Evolutionary conservation across 2,888 invertebrate genomes (phyloP), one percentile per base, ranked within the genome.

Genomic region (Dolichomitus sp.): DNA sequence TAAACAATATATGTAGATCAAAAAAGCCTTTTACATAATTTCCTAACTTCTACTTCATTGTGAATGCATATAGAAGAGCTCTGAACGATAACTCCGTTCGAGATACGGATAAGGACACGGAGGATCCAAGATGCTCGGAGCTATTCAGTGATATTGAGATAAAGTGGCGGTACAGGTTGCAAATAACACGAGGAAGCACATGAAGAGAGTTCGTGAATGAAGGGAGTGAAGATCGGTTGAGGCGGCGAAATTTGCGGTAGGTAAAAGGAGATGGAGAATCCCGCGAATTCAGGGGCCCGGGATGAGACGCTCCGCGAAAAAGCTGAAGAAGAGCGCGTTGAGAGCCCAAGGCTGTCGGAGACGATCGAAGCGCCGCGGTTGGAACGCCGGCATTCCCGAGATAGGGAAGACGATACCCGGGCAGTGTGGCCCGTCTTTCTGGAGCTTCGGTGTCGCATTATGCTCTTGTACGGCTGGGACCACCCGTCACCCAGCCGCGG

Each of bases 401-500:
- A 79, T 82, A 57, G 82, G 61, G 65, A 82, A 82, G 82, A 65
- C 66, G 82, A 82, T 82, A 79, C 75, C 63, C 65, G 17, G 65
- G 48, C 48, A 33, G 78, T 66, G 70, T 74, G 74, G 70, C 50
- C 63, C 59, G 70, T 75, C 70, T 72, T 75, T 79, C 70, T 63
- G 73, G 65, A 78, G 74, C 74, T 78, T 75, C 77, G 70, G 70
- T 82, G 82, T 75, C 82, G 82, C 66, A 79, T 79, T 75, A 79
- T 75, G 52, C 52, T 73, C 61, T 61, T 30, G 42, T 68, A 69
- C 50, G 52, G 63, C 12, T 40, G 45, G 63, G 78, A 73, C 81
- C 65, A 81, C 78, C 81, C 74, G 65, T 75, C 50, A 70, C 59
- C 61, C 33, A 50, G 23, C 30, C 12, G 33, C 61, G 30, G 63